Conservation (phyloP, 2,113 vertebrate species). For the Apodemus speciosus region DNA sequence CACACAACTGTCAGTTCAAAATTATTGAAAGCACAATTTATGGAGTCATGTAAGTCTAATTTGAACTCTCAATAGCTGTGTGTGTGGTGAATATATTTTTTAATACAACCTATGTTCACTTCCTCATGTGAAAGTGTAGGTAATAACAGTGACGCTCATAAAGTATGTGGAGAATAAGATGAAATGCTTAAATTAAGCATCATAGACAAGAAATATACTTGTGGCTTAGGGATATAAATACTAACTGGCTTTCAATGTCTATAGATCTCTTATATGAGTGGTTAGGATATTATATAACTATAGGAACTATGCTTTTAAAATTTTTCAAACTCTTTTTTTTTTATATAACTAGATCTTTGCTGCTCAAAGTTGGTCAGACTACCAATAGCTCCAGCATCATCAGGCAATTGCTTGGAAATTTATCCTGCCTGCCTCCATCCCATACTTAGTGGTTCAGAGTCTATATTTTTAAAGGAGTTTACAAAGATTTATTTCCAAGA, state of each 20-base stretch:
- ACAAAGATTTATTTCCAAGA: background rate
- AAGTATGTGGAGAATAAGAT: background rate
- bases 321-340: background rate
- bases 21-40: background rate
- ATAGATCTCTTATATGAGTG: background rate
- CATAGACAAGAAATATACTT: constrained; percentile 31
- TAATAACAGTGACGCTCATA: constrained; percentile 1
- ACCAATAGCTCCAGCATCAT: background rate
- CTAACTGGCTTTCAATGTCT: background rate
- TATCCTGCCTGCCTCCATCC: background rate
- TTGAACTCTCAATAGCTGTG: background rate
- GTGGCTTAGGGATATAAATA: background rate
- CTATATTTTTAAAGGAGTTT: background rate
- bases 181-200: background rate
- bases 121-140: constrained; percentile 15
- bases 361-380: background rate
- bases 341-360: background rate
- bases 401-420: background rate
- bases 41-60: background rate
- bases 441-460: background rate
- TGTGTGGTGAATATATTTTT: background rate
- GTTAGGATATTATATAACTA: background rate
- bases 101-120: background rate
- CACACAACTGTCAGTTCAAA: background rate
- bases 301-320: background rate